Percentiles rank a stretch among this genome's conserved stretches.
phyloP scores from a whole-genome alignment of 2,888 invertebrate species.

The Apoda limacodes region DNA sequence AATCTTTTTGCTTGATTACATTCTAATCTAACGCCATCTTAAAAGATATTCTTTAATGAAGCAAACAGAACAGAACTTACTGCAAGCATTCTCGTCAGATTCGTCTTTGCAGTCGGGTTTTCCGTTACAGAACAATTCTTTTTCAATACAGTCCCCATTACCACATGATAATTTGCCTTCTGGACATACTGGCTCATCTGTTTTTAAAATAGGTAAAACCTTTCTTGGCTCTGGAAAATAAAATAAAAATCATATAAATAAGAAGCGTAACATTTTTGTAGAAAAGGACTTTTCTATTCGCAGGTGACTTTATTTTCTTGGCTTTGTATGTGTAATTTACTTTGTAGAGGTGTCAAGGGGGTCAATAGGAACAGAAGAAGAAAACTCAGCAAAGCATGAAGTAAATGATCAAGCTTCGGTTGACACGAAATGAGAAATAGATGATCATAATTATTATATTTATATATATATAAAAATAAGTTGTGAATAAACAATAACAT shows the following conservation, averaged over 20 bases:
- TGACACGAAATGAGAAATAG: no score
- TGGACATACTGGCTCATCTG: constrained; percentile 92
- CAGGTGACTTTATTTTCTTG: constrained; percentile 14
- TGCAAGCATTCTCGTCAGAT: constrained; percentile 95
- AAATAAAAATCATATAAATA: constrained; percentile 3
- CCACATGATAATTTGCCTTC: constrained; percentile 93
- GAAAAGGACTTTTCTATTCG: constrained; percentile 23
- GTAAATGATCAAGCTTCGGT: no score
- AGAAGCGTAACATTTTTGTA: constrained; percentile 5
- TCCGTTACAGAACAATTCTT: constrained; percentile 93
- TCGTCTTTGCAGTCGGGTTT: constrained; percentile 94
- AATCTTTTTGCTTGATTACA: no score
- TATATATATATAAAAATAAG: no score
- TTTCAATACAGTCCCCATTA: constrained; percentile 91
- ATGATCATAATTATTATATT: no score
- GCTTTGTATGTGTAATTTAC: constrained; percentile 29
- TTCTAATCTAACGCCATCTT: no score
- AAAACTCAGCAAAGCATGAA: constrained; percentile 38
- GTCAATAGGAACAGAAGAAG: constrained; percentile 31
- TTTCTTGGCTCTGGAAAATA: constrained; percentile 85
- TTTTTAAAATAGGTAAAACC: constrained; percentile 88
- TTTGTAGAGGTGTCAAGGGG: constrained; percentile 36
- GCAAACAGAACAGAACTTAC: no score
- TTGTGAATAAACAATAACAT: no score
- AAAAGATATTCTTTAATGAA: no score